A percentile compares a stretch with the other conserved stretches of the same genome.
Evolutionary conservation across 2,888 invertebrate species (phyloP).

Genomic region (Tetrapedia diversipes): DNA sequence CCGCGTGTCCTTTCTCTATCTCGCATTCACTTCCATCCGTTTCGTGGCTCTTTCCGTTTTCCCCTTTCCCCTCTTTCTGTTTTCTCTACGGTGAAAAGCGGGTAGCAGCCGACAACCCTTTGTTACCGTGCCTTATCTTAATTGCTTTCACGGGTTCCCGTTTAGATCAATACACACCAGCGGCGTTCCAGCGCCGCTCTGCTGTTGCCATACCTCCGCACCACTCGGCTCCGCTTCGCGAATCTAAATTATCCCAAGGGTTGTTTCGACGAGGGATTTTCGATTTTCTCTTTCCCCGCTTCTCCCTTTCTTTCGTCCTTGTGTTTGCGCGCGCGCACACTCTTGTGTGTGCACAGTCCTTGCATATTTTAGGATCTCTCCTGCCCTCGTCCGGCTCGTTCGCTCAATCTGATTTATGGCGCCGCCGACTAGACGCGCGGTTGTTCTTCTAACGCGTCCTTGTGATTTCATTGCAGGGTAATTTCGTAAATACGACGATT

Average conservation of each 20-base stretch:
- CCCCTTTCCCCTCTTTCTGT: constrained; percentile 56
- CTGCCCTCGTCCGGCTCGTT: constrained; percentile 30
- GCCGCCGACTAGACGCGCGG: neutral
- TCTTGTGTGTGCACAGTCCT: constrained; percentile 41
- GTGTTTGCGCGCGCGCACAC: neutral
- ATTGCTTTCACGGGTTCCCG: constrained; percentile 81
- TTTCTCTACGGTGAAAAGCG: constrained; percentile 73
- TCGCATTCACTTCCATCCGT: constrained; percentile 31
- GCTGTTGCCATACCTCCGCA: constrained; percentile 45
- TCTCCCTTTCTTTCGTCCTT: constrained; percentile 10
- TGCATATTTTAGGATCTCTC: constrained; percentile 66
- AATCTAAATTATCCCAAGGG: constrained; percentile 76
- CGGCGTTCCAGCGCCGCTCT: constrained; percentile 53
- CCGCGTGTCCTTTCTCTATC: constrained; percentile 3
- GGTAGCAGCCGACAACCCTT: constrained; percentile 79
- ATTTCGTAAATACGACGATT: neutral
- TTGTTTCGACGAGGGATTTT: constrained; percentile 65
- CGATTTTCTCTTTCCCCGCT: constrained; percentile 26
- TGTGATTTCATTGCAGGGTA: neutral
- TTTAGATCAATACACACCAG: constrained; percentile 80
- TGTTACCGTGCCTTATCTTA: constrained; percentile 82
- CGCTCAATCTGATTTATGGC: constrained; percentile 46
- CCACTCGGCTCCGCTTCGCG: constrained; percentile 61
- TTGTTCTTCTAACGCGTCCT: neutral
- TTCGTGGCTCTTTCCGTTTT: constrained; percentile 32